These are phyloP conservation scores for Ecdyonurus torrentis DNA, from an alignment of 2,888 invertebrate genomes.

Conservation along the genomic window DNA sequence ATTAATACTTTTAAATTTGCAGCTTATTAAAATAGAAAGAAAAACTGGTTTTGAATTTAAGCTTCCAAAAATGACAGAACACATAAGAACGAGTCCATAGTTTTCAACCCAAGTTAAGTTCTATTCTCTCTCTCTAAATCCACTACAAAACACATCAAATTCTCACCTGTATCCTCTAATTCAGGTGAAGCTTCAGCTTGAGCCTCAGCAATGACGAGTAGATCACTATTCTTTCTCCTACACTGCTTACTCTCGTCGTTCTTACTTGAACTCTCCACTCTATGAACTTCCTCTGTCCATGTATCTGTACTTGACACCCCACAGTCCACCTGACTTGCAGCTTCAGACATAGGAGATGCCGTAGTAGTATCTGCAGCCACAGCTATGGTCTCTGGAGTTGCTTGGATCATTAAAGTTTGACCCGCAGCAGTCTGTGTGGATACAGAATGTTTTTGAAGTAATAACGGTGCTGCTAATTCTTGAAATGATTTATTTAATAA, in stretches of 20 bases:
- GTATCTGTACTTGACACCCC: neutral
- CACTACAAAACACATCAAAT: too few species aligned
- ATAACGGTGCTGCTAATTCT: neutral
- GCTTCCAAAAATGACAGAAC: too few species aligned
- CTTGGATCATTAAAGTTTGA: neutral
- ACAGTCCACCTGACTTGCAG: neutral
- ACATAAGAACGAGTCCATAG: too few species aligned
- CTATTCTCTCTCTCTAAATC: too few species aligned
- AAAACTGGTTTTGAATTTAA: too few species aligned
- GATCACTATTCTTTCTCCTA: slow-evolving; percentile 23
- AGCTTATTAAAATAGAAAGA: too few species aligned
- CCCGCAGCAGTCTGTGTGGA: slow-evolving; percentile 54
- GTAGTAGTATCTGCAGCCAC: neutral
- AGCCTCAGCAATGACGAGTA: slow-evolving; percentile 26
- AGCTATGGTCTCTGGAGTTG: slow-evolving; percentile 19
- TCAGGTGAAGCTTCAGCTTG: slow-evolving; percentile 20
- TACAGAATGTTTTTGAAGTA: slow-evolving; percentile 38
- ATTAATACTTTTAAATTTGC: too few species aligned
- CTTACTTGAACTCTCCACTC: neutral
- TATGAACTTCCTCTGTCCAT: neutral
- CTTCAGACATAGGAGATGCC: neutral
- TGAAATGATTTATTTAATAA: neutral
- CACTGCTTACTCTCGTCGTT: slow-evolving; percentile 15
- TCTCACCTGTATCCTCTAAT: neutral
- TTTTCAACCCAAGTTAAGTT: too few species aligned